These are phyloP conservation scores for Leptinotarsa texana DNA, from an alignment of 1,140 invertebrate genomes.

Conservation along the genomic window DNA sequence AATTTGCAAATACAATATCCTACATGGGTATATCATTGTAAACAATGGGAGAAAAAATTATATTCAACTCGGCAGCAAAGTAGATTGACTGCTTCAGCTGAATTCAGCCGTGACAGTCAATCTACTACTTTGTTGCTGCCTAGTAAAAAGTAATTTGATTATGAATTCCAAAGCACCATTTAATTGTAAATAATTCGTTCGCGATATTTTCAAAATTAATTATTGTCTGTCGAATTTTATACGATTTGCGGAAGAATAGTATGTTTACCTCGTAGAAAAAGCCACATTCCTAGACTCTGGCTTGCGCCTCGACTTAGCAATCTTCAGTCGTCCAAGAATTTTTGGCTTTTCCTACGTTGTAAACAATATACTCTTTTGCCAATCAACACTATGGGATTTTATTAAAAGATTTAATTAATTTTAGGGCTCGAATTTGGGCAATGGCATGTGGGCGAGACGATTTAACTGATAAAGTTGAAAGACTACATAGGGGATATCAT, in stretches of 20 bases:
- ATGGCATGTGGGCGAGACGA: background rate
- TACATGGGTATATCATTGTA: background rate
- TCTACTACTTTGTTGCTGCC: no score
- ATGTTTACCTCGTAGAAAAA: constrained; percentile 7
- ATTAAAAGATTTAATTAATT: background rate
- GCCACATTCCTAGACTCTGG: constrained; percentile 1
- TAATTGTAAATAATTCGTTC: background rate
- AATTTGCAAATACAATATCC: constrained; percentile 10
- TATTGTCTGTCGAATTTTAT: background rate
- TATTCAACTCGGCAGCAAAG: constrained; percentile 2
- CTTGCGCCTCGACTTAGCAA: background rate
- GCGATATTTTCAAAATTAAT: constrained; percentile 1
- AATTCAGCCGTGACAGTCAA: background rate
- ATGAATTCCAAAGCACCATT: constrained; percentile 1
- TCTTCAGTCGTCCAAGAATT: constrained; percentile 2
- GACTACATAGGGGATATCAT: background rate
- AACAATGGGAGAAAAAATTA: constrained; percentile 8
- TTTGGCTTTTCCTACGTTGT: background rate
- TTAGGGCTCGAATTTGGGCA: constrained; percentile 2
- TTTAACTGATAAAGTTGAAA: background rate
- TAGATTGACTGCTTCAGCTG: background rate
- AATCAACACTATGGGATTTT: background rate
- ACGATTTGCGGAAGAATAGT: constrained; percentile 7
- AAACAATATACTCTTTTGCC: constrained; percentile 7
- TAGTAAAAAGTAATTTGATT: background rate